phyloP scores from a whole-genome alignment of 35 echinoderm and acorn worm species.

The Patiria miniata region DNA sequence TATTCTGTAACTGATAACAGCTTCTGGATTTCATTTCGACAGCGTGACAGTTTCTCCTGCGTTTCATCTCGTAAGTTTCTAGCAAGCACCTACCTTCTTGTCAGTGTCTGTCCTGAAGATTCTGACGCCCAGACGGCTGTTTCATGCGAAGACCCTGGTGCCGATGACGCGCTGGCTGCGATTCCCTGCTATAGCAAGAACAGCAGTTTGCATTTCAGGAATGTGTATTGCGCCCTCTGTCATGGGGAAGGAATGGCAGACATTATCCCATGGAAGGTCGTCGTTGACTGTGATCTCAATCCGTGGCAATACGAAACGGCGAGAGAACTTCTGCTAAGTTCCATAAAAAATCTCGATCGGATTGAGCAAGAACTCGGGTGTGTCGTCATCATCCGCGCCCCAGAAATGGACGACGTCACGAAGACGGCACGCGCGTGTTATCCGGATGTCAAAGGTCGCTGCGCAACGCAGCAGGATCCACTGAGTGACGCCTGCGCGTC shows the following conservation, averaged over 20 bases:
- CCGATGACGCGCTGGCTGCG: neutral
- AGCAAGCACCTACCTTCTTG: neutral
- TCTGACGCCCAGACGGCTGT: slow-evolving; percentile 1
- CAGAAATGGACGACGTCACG: neutral
- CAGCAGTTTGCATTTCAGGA: neutral
- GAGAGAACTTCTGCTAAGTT: neutral
- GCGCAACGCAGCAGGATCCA: neutral
- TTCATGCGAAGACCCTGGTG: neutral
- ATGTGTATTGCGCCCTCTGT: neutral
- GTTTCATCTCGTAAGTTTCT: neutral
- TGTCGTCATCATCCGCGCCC: neutral
- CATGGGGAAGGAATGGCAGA: neutral
- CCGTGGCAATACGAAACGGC: neutral
- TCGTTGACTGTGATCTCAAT: neutral
- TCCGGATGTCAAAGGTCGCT: neutral
- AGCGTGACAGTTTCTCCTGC: slow-evolving; percentile 1
- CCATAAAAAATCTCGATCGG: neutral
- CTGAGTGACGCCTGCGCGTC: neutral
- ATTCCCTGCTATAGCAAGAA: neutral
- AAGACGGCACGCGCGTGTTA: neutral
- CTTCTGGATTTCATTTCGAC: slow-evolving; percentile 1
- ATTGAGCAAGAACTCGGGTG: neutral
- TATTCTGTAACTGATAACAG: neutral
- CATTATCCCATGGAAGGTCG: neutral
- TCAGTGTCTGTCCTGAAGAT: neutral